Percentiles rank a stretch among this genome's conserved stretches.
phyloP scores from a whole-genome alignment of 2,113 vertebrate genomes.

The Lota lota region DNA sequence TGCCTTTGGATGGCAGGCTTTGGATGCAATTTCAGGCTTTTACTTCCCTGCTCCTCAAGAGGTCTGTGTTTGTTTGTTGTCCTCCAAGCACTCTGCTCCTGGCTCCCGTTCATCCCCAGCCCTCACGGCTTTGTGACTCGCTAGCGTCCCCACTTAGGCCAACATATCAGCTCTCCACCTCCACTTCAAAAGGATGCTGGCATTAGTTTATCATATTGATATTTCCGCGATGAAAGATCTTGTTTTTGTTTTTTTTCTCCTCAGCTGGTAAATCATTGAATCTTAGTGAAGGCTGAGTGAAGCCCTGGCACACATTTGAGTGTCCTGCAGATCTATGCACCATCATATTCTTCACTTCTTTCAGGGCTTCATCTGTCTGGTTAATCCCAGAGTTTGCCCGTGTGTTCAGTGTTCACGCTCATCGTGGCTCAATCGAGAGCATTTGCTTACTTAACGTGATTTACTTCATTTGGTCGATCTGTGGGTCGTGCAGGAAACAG shows the following conservation, averaged over 20 bases:
- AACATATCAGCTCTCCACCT: conserved; percentile 67
- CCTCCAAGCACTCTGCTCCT: background rate
- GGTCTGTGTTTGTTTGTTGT: conserved; percentile 17
- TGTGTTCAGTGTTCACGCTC: too few species aligned
- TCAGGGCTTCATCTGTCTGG: background rate
- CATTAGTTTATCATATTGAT: conserved; percentile 81
- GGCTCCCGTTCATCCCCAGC: conserved; percentile 10
- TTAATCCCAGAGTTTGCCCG: too few species aligned
- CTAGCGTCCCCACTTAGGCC: conserved; percentile 42
- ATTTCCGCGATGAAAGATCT: conserved; percentile 66
- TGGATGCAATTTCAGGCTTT: conserved; percentile 26
- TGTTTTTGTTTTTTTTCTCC: conserved; percentile 38
- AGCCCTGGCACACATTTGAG: conserved; percentile 60
- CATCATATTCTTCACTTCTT: conserved; percentile 37
- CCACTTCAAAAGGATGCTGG: conserved; percentile 48
- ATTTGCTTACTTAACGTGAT: background rate
- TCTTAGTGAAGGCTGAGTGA: conserved; percentile 60
- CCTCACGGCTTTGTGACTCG: conserved; percentile 29
- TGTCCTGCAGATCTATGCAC: conserved; percentile 75
- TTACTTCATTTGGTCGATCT: background rate
- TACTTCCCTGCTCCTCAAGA: conserved; percentile 7
- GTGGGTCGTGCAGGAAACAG: conserved; percentile 1
- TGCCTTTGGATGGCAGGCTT: conserved; percentile 54
- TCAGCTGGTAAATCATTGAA: conserved; percentile 55
- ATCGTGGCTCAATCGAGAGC: too few species aligned